phyloP scores from a whole-genome alignment of 2,113 vertebrate species.

The Butorides virescens region DNA sequence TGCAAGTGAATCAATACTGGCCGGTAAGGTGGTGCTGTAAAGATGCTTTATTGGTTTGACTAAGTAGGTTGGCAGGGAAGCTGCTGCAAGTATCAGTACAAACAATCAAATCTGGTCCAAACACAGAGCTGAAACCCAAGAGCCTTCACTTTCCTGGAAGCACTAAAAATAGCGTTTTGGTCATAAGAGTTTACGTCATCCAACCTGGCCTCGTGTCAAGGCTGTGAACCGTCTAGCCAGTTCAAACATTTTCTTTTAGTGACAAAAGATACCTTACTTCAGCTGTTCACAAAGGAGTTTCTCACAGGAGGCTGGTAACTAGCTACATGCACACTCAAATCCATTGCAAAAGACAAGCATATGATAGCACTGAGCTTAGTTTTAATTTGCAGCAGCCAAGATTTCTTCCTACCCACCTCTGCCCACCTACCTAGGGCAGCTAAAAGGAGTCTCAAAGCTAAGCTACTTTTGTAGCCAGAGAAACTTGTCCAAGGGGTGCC shows the following conservation, averaged over 20 bases:
- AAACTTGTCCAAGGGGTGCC: neutral
- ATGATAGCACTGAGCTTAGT: neutral
- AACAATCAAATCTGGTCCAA: slow-evolving; percentile 36
- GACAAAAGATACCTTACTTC: neutral
- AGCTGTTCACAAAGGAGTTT: neutral
- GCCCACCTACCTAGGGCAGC: neutral
- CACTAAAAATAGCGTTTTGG: neutral
- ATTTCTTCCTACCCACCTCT: neutral
- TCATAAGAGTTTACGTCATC: neutral
- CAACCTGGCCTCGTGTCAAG: neutral
- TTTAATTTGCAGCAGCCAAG: neutral
- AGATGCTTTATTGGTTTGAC: slow-evolving; percentile 76
- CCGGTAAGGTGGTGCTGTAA: slow-evolving; percentile 70
- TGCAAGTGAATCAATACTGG: slow-evolving; percentile 77
- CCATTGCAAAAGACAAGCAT: neutral
- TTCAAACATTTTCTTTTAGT: neutral
- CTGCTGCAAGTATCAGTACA: slow-evolving; percentile 53
- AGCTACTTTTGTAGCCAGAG: neutral
- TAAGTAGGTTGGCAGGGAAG: slow-evolving; percentile 65
- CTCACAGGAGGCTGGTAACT: neutral
- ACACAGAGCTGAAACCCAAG: neutral
- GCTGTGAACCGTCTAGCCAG: neutral
- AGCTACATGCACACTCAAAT: neutral
- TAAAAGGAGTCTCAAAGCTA: neutral
- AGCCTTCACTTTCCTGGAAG: slow-evolving; percentile 12